Percentiles rank a stretch among this genome's conserved stretches.
phyloP scores from a whole-genome alignment of 2,113 vertebrate genomes.

The Speoplatyrhinus poulsoni region DNA sequence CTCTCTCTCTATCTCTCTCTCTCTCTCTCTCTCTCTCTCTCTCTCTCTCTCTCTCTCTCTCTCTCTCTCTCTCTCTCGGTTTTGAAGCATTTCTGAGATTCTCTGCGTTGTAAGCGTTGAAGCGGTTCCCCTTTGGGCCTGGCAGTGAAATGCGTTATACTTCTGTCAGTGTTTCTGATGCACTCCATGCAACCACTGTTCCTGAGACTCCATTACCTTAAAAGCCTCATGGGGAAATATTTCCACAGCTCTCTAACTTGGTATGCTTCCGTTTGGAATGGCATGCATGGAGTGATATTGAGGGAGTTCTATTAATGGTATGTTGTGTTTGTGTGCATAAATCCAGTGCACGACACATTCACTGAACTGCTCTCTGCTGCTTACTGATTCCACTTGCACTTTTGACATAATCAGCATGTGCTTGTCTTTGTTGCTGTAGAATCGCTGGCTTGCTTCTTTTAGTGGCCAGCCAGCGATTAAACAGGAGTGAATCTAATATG shows the following conservation, averaged over 20 bases:
- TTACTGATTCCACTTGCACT: not conserved
- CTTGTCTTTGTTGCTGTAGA: conserved; percentile 23
- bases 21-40: conserved; percentile 9
- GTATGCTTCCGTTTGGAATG: conserved; percentile 48
- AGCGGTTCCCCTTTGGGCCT: conserved; percentile 69
- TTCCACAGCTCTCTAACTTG: conserved; percentile 43
- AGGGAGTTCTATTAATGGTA: conserved; percentile 15
- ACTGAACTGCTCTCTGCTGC: conserved; percentile 16
- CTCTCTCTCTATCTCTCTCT: conserved; percentile 1
- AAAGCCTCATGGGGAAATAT: conserved; percentile 65
- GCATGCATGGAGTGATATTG: conserved; percentile 53
- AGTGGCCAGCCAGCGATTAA: not conserved
- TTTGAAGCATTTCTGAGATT: conserved; percentile 65
- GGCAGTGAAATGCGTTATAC: conserved; percentile 60
- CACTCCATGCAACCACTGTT: conserved; percentile 57
- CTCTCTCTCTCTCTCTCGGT: conserved; percentile 17
- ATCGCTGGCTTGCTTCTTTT: not conserved
- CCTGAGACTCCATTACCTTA: conserved; percentile 68
- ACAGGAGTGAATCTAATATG: not conserved
- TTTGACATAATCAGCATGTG: conserved; percentile 42
- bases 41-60: conserved; percentile 3
- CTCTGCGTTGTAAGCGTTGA: conserved; percentile 64
- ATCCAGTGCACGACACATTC: conserved; percentile 15
- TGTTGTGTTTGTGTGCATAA: conserved; percentile 36
- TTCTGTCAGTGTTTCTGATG: conserved; percentile 68